Conservation (phyloP, 2,888 invertebrate species). For the Drosophila meridionalis region DNA sequence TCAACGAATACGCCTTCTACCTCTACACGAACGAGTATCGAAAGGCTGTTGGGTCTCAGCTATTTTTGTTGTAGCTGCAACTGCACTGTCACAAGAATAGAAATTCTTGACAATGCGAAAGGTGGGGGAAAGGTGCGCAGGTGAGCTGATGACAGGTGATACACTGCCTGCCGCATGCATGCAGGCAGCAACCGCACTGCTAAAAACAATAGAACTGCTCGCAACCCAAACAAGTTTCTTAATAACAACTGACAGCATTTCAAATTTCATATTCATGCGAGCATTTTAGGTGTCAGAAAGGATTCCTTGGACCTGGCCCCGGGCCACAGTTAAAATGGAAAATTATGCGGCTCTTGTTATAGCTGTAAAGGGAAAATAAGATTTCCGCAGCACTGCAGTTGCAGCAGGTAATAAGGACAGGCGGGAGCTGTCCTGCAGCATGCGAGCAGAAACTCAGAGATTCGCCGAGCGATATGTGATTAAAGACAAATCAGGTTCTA, state of each 20-base stretch:
- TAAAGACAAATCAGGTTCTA: background rate
- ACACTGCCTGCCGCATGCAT: background rate
- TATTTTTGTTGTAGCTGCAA: conserved; percentile 32
- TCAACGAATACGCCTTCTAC: background rate
- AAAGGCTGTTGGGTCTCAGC: conserved; percentile 9
- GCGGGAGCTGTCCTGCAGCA: no score
- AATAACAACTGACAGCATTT: conserved; percentile 55
- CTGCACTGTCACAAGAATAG: conserved; percentile 30
- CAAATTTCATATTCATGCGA: conserved; percentile 32
- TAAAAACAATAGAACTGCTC: conserved; percentile 41
- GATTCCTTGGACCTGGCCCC: background rate
- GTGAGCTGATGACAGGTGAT: conserved; percentile 5
- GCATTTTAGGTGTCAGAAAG: conserved; percentile 15
- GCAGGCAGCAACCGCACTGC: conserved; percentile 15
- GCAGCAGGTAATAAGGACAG: background rate
- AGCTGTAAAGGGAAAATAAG: background rate
- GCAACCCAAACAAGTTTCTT: conserved; percentile 46
- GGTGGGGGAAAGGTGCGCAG: background rate
- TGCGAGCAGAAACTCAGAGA: background rate
- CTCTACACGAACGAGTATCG: background rate
- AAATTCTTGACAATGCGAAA: conserved; percentile 10
- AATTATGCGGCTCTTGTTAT: conserved; percentile 2
- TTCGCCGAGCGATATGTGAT: background rate
- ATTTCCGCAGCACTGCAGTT: background rate
- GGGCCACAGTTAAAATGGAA: background rate